These are phyloP conservation scores for Diadegma fenestrale DNA, from an alignment of 2,888 invertebrate genomes.

Conservation along the genomic window DNA sequence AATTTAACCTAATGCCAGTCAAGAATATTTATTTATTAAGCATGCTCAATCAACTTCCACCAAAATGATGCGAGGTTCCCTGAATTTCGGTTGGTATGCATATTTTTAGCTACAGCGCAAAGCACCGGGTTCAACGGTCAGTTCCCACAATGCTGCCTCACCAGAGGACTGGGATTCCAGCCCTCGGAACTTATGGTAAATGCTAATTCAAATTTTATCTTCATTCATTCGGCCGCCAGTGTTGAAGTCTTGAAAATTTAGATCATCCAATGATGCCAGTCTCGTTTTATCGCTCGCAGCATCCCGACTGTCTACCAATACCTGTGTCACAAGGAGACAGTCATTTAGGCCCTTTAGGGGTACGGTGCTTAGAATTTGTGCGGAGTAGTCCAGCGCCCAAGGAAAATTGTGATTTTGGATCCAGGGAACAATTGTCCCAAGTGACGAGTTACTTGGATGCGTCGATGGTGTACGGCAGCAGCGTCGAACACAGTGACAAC, in stretches of 20 bases:
- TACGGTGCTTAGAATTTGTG: constrained; percentile 93
- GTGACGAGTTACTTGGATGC: constrained; percentile 93
- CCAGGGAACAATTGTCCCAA: constrained; percentile 94
- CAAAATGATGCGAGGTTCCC: not conserved
- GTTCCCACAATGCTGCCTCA: constrained; percentile 91
- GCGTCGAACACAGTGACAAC: constrained; percentile 89
- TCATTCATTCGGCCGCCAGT: too few species aligned
- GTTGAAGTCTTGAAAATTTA: not conserved
- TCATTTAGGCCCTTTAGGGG: constrained; percentile 90
- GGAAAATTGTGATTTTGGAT: constrained; percentile 92
- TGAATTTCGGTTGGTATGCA: not conserved
- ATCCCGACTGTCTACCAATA: constrained; percentile 95
- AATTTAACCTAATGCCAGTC: not conserved
- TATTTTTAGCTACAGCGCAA: constrained; percentile 88
- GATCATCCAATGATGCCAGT: not conserved
- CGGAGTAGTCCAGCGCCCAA: constrained; percentile 93
- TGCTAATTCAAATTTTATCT: not conserved
- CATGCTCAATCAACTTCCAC: not conserved
- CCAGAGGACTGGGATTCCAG: constrained; percentile 87
- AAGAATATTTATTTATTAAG: not conserved
- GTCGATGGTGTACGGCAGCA: constrained; percentile 93
- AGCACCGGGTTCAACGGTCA: constrained; percentile 92
- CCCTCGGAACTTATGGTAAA: constrained; percentile 88
- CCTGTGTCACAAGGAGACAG: constrained; percentile 90
- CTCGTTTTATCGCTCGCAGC: constrained; percentile 85